A percentile compares a stretch with the other conserved stretches of the same genome.
Conservation (phyloP, 2,113 vertebrate genomes). For the Polyodon spathula region DNA sequence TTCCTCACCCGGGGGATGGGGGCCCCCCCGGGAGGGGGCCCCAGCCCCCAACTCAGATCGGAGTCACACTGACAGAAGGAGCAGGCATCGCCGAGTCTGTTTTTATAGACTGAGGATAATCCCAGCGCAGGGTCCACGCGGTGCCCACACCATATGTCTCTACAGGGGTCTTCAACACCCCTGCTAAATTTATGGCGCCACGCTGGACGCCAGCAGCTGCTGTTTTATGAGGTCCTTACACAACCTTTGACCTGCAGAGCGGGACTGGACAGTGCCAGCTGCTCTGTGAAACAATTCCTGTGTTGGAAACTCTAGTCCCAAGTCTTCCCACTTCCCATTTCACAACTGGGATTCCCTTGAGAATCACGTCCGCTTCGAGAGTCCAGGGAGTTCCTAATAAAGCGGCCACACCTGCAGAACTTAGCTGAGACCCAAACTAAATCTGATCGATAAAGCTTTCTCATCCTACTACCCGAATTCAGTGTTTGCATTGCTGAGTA, state of each 20-base stretch:
- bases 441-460: too few relatives aligned
- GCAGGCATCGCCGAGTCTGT: background rate
- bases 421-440: too few relatives aligned
- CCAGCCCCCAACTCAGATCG: too few relatives aligned
- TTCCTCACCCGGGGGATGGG: too few relatives aligned
- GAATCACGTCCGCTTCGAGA: too few relatives aligned
- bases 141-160: slow-evolving; percentile 11
- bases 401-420: too few relatives aligned
- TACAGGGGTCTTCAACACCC: background rate
- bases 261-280: background rate
- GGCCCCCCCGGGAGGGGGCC: too few relatives aligned
- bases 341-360: too few relatives aligned
- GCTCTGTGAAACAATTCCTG: background rate
- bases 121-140: background rate
- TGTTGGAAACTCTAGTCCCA: background rate
- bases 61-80: slow-evolving; percentile 5
- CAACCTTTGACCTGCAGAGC: background rate
- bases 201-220: background rate
- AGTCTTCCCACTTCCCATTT: background rate
- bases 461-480: too few relatives aligned
- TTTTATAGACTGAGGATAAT: background rate
- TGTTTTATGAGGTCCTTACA: background rate
- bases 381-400: too few relatives aligned
- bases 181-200: background rate
- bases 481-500: too few relatives aligned